A percentile compares a stretch with the other conserved stretches of the same genome.
Evolutionary conservation across 2,888 invertebrate genomes (phyloP).

Genomic region (Branchellion lobata): DNA sequence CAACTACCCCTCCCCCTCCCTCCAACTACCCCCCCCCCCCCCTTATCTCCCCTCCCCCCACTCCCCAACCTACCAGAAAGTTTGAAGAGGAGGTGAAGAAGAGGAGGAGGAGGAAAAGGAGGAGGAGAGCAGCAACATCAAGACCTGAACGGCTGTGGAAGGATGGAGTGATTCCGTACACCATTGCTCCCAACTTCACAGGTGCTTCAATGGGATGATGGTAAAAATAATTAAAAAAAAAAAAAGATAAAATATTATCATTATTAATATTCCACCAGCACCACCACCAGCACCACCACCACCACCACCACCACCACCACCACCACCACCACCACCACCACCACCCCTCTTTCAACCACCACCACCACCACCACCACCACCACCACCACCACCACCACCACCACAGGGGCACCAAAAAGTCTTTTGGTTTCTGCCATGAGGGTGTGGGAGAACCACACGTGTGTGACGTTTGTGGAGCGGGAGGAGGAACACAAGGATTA

Average conservation of each 20-base stretch:
- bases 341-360: not conserved
- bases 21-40: no score
- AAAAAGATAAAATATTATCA: no score
- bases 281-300: not conserved
- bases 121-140: constrained; percentile 81
- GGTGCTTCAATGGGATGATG: constrained; percentile 44
- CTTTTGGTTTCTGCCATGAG: constrained; percentile 94
- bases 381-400: not conserved
- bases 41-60: not conserved
- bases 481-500: constrained; percentile 81
- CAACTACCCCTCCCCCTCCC: no score
- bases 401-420: constrained; percentile 51
- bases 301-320: not conserved
- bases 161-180: constrained; percentile 86
- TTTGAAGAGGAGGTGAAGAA: no score
- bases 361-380: not conserved
- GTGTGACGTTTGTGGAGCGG: constrained; percentile 91
- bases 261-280: not conserved
- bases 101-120: not conserved
- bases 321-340: not conserved
- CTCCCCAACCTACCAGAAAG: not conserved
- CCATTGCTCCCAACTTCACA: constrained; percentile 53
- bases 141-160: constrained; percentile 93
- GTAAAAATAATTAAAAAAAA: not conserved
- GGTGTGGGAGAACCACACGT: constrained; percentile 98